A percentile compares a stretch with the other conserved stretches of the same genome.
Conservation (phyloP, 2,888 invertebrate genomes). For the Antitype chi region DNA sequence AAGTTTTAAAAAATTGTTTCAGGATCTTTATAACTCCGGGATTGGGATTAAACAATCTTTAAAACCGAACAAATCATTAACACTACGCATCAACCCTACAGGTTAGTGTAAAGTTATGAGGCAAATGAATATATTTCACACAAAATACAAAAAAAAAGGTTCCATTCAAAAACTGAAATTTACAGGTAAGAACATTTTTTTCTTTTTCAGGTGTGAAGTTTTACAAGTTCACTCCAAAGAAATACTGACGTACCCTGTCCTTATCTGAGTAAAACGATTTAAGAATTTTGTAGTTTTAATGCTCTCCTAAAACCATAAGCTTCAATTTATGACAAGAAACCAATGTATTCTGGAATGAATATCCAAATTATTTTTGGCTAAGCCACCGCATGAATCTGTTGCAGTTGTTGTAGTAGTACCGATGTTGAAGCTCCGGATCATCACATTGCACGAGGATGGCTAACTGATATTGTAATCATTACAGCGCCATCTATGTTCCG, state of each 20-base stretch:
- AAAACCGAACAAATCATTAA: conserved; percentile 78
- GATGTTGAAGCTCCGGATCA: neutral
- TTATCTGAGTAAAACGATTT: conserved; percentile 5
- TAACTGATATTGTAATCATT: neutral
- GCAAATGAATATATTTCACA: no score
- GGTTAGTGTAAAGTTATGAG: conserved; percentile 71
- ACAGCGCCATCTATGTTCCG: conserved; percentile 28
- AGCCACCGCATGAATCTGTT: neutral
- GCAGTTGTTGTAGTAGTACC: neutral
- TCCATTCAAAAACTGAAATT: no score
- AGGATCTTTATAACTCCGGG: conserved; percentile 86
- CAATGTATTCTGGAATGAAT: neutral
- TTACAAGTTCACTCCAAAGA: conserved; percentile 78
- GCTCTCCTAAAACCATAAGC: neutral
- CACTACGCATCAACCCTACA: conserved; percentile 88
- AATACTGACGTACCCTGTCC: neutral
- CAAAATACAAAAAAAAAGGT: neutral
- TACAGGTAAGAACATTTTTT: no score
- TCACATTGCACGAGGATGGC: neutral
- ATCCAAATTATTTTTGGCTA: neutral
- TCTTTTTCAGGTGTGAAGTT: conserved; percentile 81
- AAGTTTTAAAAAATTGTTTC: conserved; percentile 42
- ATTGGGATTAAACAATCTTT: conserved; percentile 72
- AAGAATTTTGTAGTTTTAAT: neutral
- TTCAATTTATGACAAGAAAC: neutral